Conservation (phyloP, 2,113 vertebrate genomes). For the Ancistrus triradiatus region DNA sequence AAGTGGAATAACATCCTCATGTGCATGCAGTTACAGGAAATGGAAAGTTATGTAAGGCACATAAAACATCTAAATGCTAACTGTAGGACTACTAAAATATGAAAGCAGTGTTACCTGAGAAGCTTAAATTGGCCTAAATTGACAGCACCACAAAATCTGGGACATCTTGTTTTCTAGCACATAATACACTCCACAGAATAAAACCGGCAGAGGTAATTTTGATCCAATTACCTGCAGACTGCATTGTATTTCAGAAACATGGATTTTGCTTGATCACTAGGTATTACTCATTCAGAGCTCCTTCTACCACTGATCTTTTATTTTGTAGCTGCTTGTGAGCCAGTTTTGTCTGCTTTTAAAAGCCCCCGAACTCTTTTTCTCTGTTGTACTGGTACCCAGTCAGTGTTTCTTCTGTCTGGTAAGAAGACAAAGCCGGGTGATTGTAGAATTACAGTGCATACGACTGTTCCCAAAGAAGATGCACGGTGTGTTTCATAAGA, state of each 20-base stretch:
- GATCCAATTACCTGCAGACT: background rate
- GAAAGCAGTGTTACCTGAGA: background rate
- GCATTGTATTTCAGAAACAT: too few relatives aligned
- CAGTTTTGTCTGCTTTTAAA: background rate
- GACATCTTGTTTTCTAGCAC: background rate
- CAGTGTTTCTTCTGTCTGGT: background rate
- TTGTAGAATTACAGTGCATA: background rate
- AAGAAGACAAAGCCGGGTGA: background rate
- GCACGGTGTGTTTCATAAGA: background rate
- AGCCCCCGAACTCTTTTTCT: background rate
- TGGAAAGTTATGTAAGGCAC: too few relatives aligned
- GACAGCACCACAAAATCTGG: background rate
- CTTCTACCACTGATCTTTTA: background rate
- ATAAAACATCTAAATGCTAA: too few relatives aligned
- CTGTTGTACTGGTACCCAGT: constrained; percentile 4
- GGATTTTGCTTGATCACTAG: too few relatives aligned
- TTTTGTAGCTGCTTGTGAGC: background rate
- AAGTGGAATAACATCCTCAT: too few relatives aligned
- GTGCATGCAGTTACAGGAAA: too few relatives aligned
- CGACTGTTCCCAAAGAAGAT: constrained; percentile 2
- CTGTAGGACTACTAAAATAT: background rate
- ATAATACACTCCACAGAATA: constrained; percentile 3
- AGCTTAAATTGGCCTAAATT: constrained; percentile 3
- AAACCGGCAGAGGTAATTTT: background rate
- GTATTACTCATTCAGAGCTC: constrained; percentile 5